phyloP scores from a whole-genome alignment of 2,888 invertebrate species.

The Pollenia angustigena region DNA sequence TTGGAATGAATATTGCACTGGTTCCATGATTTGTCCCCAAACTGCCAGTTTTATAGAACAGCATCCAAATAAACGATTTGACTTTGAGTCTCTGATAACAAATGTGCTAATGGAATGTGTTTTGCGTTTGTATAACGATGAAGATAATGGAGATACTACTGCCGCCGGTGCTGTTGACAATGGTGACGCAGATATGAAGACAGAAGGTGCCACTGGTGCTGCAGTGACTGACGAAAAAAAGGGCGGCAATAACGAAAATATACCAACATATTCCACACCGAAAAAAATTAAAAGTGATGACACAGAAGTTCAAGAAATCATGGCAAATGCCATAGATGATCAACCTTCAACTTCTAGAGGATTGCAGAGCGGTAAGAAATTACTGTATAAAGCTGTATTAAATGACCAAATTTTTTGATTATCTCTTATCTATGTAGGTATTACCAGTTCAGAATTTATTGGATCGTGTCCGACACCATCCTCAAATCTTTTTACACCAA shows the following conservation, averaged over 20 bases:
- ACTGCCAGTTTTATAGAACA: conserved; percentile 86
- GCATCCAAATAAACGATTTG: conserved; percentile 83
- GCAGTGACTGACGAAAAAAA: conserved; percentile 48
- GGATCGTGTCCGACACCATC: conserved; percentile 75
- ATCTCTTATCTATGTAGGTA: conserved; percentile 27
- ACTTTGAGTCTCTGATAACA: conserved; percentile 86
- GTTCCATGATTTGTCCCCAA: conserved; percentile 86
- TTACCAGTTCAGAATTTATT: conserved; percentile 62
- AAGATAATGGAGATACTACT: conserved; percentile 73
- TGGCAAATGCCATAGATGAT: conserved; percentile 79
- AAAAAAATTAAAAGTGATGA: conserved; percentile 85
- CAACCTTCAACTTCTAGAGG: conserved; percentile 77
- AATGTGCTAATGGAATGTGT: conserved; percentile 85
- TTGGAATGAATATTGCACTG: conserved; percentile 87
- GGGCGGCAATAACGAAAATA: conserved; percentile 21
- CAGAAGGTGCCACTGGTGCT: conserved; percentile 26
- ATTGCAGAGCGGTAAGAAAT: conserved; percentile 68
- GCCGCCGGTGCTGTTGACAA: conserved; percentile 34
- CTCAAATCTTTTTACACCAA: conserved; percentile 71
- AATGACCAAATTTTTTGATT: no score
- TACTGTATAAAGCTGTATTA: not conserved
- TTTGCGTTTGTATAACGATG: conserved; percentile 84
- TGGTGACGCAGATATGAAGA: conserved; percentile 57
- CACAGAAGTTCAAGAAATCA: conserved; percentile 83
- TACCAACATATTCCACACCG: conserved; percentile 81